Base-by-base conservation (phyloP, 1,140 invertebrate species). In the Littorina saxatilis region DNA sequence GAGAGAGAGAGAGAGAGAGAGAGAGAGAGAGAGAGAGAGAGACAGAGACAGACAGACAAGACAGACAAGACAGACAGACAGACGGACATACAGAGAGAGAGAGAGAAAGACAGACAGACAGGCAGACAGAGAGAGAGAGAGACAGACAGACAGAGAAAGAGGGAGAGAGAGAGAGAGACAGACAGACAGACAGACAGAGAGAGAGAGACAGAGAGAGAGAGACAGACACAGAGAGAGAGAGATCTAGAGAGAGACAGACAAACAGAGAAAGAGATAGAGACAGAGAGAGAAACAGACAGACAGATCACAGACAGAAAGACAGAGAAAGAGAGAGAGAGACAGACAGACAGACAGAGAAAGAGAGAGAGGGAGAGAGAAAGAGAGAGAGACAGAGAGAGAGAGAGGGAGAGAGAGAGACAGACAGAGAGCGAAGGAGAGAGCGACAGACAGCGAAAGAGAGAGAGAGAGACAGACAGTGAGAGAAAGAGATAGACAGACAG, bases 351-450 rank as follows among this genome's bases (percentile, higher is more conserved):
- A 47, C 15, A 5, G 55, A 55, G 23, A 32, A 32, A 39, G 29
- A 35, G 75, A 35, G 47, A 55, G n/a, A 39, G 75, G 37, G 29
- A 55, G 75, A 32, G 47, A 58, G 52, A 55, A 23, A 77, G 13
- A 20, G 47, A 32, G 43, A 77, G 20, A 50, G 35, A 29, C 27
- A 39, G 29, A 32, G 2, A 39, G 75, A 39, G 47, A 58, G 17
- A 58, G 55, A 13, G 55, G 15, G 75, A 55, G 2, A 35, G 37
- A 35, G 37, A 27, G 40, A 47, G 43, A 47, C 7, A 47, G 17
- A 47, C 39, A 40, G 23, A 32, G 32, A 50, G 32, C 2, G 9
- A 27, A n/a, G 7, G 13, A 47, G 20, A 47, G 17, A 50, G 43
- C 35, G 2, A 39, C 39, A 23, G 27, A 37, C 23, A 39, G 58